Evolutionary conservation across 2,888 invertebrate species (phyloP).

Genomic region (Tachystola acroxantha): DNA sequence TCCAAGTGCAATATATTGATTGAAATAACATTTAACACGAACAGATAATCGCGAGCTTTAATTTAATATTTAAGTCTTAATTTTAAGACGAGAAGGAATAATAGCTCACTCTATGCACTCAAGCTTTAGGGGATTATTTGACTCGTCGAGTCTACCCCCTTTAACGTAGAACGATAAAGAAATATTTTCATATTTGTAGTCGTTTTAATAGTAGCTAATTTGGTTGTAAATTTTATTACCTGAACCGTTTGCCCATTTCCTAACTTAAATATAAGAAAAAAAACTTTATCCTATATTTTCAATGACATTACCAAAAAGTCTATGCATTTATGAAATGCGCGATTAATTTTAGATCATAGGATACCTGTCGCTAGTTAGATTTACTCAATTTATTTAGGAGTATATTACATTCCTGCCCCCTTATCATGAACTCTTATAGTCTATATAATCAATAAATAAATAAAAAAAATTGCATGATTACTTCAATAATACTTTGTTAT

Average conservation of each 20-base stretch:
- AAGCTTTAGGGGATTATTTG: too few species aligned
- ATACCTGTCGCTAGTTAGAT: conserved; percentile 46
- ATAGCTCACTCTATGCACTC: conserved; percentile 14
- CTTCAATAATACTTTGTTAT: too few species aligned
- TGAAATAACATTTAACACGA: conserved; percentile 15
- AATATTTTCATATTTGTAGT: neutral
- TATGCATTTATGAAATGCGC: conserved; percentile 62
- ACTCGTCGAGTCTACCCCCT: neutral
- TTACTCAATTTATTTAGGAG: conserved; percentile 28
- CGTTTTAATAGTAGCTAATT: neutral
- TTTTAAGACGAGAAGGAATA: conserved; percentile 25
- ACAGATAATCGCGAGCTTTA: conserved; percentile 43
- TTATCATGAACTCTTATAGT: too few species aligned
- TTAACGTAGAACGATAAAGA: neutral
- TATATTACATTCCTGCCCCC: conserved; percentile 52
- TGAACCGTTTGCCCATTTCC: conserved; percentile 1
- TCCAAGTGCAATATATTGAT: conserved; percentile 33
- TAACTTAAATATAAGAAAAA: neutral
- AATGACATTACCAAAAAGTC: conserved; percentile 47
- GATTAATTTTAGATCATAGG: conserved; percentile 31
- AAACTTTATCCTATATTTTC: neutral
- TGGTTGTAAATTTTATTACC: neutral
- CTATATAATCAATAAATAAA: conserved; percentile 21
- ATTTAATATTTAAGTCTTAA: conserved; percentile 46
- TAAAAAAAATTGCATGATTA: too few species aligned